phyloP scores from a whole-genome alignment of 1,140 invertebrate genomes.

The Drosophila ogumai region DNA sequence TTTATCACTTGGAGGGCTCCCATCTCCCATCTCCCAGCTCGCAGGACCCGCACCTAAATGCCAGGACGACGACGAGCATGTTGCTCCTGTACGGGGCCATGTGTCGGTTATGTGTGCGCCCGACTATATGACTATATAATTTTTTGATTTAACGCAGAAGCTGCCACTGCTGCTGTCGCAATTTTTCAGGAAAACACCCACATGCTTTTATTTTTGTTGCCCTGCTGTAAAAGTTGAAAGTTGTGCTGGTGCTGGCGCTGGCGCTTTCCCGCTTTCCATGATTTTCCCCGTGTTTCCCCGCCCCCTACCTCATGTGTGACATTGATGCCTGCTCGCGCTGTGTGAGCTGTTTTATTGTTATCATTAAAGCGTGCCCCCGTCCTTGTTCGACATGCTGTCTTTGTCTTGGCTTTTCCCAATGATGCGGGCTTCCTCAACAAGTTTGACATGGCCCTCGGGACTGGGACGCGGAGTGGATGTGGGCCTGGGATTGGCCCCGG shows the following conservation, averaged over 20 bases:
- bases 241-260: constrained; percentile 48
- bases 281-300: neutral
- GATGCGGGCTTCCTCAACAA: constrained; percentile 76
- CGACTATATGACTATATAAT: constrained; percentile 83
- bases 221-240: constrained; percentile 64
- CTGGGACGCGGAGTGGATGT: neutral
- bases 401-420: constrained; percentile 38
- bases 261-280: constrained; percentile 1
- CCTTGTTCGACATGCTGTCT: constrained; percentile 51
- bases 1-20: constrained; percentile 53
- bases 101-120: constrained; percentile 36
- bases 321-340: constrained; percentile 69
- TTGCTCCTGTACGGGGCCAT: constrained; percentile 54
- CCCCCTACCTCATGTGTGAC: constrained; percentile 49
- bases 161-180: constrained; percentile 71
- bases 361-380: constrained; percentile 76
- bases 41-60: constrained; percentile 44
- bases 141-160: constrained; percentile 80
- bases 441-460: constrained; percentile 62
- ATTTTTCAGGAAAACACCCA: constrained; percentile 76
- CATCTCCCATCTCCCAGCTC: neutral
- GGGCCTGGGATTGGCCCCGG: constrained; percentile 1
- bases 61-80: constrained; percentile 50
- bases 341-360: constrained; percentile 79
- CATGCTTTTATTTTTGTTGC: constrained; percentile 66